phyloP scores from a whole-genome alignment of 2,797 vertebrate species.

The Helostoma temminkii region DNA sequence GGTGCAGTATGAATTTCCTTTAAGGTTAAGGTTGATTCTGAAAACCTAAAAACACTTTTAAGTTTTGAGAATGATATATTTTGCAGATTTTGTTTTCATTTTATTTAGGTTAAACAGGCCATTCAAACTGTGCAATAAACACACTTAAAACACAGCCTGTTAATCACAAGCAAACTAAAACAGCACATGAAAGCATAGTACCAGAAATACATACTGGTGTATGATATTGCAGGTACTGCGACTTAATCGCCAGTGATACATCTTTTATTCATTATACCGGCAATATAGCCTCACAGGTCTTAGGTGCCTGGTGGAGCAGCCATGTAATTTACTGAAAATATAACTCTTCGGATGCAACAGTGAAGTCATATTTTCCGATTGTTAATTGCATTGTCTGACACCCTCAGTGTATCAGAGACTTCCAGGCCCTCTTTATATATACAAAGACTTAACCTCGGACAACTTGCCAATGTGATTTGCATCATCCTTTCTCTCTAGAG shows the following conservation, averaged over 20 bases:
- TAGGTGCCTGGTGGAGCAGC: constrained; percentile 36
- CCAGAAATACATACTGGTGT: not conserved
- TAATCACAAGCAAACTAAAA: not conserved
- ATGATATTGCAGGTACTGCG: constrained; percentile 14
- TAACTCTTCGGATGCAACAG: constrained; percentile 43
- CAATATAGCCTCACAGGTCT: constrained; percentile 38
- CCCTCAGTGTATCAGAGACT: constrained; percentile 26
- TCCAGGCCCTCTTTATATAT: constrained; percentile 39
- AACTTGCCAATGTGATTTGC: constrained; percentile 39
- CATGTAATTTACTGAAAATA: constrained; percentile 49
- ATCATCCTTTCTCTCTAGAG: constrained; percentile 39
- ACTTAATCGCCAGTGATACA: constrained; percentile 49
- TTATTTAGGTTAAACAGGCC: not conserved
- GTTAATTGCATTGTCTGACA: constrained; percentile 48
- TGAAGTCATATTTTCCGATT: constrained; percentile 50
- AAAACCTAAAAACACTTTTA: too few species aligned
- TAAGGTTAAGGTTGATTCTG: too few species aligned
- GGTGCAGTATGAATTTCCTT: too few species aligned
- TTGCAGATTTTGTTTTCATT: too few species aligned
- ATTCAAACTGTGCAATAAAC: too few species aligned
- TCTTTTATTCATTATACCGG: constrained; percentile 54
- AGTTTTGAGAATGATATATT: too few species aligned
- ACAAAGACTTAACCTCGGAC: constrained; percentile 43
- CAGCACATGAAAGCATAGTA: not conserved
- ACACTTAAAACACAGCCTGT: too few species aligned